Conservation (phyloP, 92 coral and sea anemone species). For the Palythoa grandis region DNA sequence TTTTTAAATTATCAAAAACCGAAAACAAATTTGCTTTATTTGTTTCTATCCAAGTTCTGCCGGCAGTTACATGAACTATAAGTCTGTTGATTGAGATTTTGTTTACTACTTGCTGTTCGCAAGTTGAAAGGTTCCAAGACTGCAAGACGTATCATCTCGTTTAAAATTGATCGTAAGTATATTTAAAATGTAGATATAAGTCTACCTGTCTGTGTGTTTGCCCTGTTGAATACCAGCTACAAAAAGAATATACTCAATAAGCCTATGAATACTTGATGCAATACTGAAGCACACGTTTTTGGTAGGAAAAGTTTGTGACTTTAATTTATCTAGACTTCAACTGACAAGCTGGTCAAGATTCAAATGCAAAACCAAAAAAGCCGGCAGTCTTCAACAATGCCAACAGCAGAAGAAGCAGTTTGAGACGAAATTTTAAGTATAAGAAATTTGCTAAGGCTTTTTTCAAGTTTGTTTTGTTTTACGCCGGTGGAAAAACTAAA, state of each 20-base stretch:
- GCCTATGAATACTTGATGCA: not conserved
- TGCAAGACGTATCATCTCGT: not conserved
- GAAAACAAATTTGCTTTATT: not conserved
- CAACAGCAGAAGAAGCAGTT: not conserved
- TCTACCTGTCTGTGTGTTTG: not conserved
- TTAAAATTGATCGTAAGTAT: not conserved
- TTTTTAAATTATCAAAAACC: conserved; percentile 5
- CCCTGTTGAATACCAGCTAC: not conserved
- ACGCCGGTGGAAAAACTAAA: not conserved
- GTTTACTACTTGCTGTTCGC: not conserved
- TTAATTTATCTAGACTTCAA: not conserved
- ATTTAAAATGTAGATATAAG: not conserved
- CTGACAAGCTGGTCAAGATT: not conserved
- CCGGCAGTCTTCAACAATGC: not conserved
- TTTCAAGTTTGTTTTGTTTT: not conserved
- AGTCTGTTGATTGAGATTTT: not conserved
- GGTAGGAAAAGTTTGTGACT: not conserved
- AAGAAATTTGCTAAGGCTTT: not conserved
- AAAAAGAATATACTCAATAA: not conserved
- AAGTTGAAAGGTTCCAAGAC: not conserved
- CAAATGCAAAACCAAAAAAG: not conserved
- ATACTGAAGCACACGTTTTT: not conserved
- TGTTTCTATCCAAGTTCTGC: not conserved
- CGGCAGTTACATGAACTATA: not conserved
- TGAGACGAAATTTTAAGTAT: not conserved